phyloP scores from a whole-genome alignment of 2,113 vertebrate species.

The Seriola dumerili region DNA sequence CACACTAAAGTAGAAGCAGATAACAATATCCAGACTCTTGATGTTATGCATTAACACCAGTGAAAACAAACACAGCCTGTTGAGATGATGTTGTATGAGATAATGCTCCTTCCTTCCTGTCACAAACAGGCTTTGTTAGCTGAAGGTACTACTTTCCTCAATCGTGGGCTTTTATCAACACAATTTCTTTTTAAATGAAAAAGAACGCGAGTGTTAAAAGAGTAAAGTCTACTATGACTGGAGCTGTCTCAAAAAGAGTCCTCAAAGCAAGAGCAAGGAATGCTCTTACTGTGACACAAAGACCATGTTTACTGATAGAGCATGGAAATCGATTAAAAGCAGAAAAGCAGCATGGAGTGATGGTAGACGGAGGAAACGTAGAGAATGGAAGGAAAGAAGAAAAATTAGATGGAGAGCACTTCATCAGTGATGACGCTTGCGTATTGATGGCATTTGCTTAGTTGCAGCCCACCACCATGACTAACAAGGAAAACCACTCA shows the following conservation, averaged over 20 bases:
- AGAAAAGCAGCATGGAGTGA: conserved; percentile 65
- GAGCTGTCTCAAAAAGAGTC: conserved; percentile 69
- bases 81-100: neutral
- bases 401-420: conserved; percentile 57
- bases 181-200: conserved; percentile 7
- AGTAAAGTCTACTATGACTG: conserved; percentile 8
- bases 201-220: conserved; percentile 37
- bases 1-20: conserved; percentile 5
- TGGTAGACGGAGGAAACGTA: conserved; percentile 32
- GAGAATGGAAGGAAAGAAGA: conserved; percentile 9
- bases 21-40: conserved; percentile 19
- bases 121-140: neutral
- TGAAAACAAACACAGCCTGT: neutral
- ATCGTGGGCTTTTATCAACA: neutral
- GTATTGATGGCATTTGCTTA: conserved; percentile 57
- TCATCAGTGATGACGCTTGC: conserved; percentile 67
- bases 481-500: conserved; percentile 71
- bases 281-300: conserved; percentile 73
- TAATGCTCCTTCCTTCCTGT: neutral
- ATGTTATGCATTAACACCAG: neutral
- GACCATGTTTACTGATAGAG: conserved; percentile 79
- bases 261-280: conserved; percentile 65
- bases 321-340: conserved; percentile 79
- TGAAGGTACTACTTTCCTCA: neutral
- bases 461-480: conserved; percentile 65